phyloP scores from a whole-genome alignment of 2,888 invertebrate species.

The Drosophila mulleri region DNA sequence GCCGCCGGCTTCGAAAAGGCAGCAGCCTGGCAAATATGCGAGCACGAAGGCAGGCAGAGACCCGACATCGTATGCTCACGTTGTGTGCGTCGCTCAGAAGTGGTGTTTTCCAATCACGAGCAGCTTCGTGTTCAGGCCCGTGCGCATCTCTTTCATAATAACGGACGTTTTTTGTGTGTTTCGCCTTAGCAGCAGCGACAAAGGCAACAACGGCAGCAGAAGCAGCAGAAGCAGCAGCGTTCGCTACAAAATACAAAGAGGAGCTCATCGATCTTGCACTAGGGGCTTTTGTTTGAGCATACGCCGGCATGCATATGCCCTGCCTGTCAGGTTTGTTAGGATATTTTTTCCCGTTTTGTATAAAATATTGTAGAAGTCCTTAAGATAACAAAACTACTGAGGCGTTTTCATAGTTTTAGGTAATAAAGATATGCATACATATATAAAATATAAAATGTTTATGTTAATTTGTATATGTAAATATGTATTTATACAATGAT shows the following conservation, averaged over 20 bases:
- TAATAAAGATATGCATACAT: not conserved
- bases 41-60: slow-evolving; percentile 22
- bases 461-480: not conserved
- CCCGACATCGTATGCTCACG: slow-evolving; percentile 19
- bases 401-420: not conserved
- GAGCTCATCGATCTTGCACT: slow-evolving; percentile 55
- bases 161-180: slow-evolving; percentile 53
- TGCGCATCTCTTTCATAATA: slow-evolving; percentile 48
- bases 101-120: slow-evolving; percentile 6
- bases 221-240: slow-evolving; percentile 13
- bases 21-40: slow-evolving; percentile 43
- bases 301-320: slow-evolving; percentile 59
- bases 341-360: not conserved
- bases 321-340: slow-evolving; percentile 11
- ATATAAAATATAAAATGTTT: not conserved
- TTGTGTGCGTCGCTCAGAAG: not conserved
- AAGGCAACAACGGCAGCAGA: slow-evolving; percentile 13
- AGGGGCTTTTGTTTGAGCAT: slow-evolving; percentile 36
- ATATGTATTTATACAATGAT: not conserved
- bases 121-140: slow-evolving; percentile 7
- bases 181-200: slow-evolving; percentile 36
- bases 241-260: slow-evolving; percentile 52
- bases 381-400: not conserved
- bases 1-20: slow-evolving; percentile 29
- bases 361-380: slow-evolving; percentile 31